phyloP scores from a whole-genome alignment of 1,140 invertebrate species.

The Hesperophylax magnus region DNA sequence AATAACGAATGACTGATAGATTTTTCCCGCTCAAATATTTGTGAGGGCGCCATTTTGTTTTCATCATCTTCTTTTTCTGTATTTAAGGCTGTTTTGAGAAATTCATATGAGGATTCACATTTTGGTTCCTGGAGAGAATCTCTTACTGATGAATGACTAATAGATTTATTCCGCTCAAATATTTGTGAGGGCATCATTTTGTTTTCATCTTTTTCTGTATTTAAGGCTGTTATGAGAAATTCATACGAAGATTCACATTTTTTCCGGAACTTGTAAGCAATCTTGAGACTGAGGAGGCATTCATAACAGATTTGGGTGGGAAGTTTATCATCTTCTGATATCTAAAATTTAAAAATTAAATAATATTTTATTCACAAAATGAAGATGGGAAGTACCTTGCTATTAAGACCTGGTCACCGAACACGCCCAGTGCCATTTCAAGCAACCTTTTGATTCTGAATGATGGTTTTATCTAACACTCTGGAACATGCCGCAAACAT shows the following conservation, averaged over 20 bases:
- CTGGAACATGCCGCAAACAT: too few relatives aligned
- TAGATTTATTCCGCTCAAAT: neutral
- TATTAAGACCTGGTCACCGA: too few relatives aligned
- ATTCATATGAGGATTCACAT: slow-evolving; percentile 42
- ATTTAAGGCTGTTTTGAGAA: slow-evolving; percentile 25
- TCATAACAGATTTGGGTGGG: slow-evolving; percentile 35
- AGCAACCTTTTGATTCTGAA: too few relatives aligned
- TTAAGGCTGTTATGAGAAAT: slow-evolving; percentile 30
- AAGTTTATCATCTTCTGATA: slow-evolving; percentile 37
- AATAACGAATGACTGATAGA: too few relatives aligned
- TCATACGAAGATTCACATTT: slow-evolving; percentile 44
- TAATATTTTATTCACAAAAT: too few relatives aligned
- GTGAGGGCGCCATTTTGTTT: neutral
- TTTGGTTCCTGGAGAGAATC: neutral
- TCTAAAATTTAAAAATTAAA: slow-evolving; percentile 13
- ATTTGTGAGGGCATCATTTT: neutral
- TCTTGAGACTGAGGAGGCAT: slow-evolving; percentile 33
- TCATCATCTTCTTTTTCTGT: neutral
- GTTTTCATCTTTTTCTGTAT: slow-evolving; percentile 1
- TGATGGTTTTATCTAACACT: too few relatives aligned
- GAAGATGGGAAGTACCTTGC: too few relatives aligned
- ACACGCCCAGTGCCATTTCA: too few relatives aligned
- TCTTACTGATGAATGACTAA: neutral
- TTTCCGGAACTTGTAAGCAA: slow-evolving; percentile 35
- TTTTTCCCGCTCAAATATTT: neutral